Percentiles rank a stretch among this genome's conserved stretches.
These are phyloP conservation scores for Agrilus mali DNA, from an alignment of 2,888 invertebrate genomes.

Conservation along the genomic window DNA sequence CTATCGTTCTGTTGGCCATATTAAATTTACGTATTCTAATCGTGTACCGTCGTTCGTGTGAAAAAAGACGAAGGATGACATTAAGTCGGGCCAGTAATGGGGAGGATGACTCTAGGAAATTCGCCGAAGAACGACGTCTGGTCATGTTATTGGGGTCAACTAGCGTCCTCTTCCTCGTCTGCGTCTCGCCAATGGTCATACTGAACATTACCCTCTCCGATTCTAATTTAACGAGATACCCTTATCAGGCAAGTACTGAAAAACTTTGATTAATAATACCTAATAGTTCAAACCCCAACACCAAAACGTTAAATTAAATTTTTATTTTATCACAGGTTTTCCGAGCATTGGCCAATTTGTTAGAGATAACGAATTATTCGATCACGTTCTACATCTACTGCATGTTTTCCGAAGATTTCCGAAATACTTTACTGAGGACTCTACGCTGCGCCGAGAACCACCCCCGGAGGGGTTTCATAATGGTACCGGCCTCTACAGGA, in stretches of 20 bases:
- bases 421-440: constrained; percentile 54
- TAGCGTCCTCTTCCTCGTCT: constrained; percentile 52
- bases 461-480: constrained; percentile 22
- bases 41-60: constrained; percentile 51
- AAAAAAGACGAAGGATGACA: constrained; percentile 51
- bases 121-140: constrained; percentile 53
- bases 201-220: constrained; percentile 54
- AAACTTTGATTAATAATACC: not conserved
- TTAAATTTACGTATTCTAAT: constrained; percentile 54
- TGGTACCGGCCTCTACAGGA: constrained; percentile 27
- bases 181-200: constrained; percentile 60
- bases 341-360: constrained; percentile 55
- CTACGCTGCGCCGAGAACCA: constrained; percentile 43
- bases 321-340: constrained; percentile 40
- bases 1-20: constrained; percentile 51
- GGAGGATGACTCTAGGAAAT: constrained; percentile 50
- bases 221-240: constrained; percentile 44
- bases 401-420: constrained; percentile 64
- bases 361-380: constrained; percentile 65
- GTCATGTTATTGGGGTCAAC: constrained; percentile 53
- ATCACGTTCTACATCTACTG: constrained; percentile 71
- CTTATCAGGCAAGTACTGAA: constrained; percentile 52
- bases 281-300: too few relatives aligned
- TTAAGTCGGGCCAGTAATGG: constrained; percentile 42
- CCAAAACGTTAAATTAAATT: too few relatives aligned